Evolutionary conservation across 2,113 vertebrate species (phyloP).

Genomic region (Periophthalmus modestus): DNA sequence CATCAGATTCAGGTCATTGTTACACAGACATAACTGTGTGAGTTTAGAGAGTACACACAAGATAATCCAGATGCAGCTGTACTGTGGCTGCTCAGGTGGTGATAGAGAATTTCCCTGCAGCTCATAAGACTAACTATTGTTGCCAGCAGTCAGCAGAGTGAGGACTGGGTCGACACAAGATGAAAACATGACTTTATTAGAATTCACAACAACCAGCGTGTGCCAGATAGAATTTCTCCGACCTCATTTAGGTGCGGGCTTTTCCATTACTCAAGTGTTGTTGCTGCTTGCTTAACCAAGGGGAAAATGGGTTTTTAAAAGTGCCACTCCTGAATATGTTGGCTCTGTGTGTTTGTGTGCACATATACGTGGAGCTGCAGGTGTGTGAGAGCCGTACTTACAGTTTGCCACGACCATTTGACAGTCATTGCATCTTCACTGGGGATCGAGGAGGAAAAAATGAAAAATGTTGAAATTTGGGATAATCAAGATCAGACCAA

Average conservation of each 20-base stretch:
- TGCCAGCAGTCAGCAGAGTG: constrained; percentile 19
- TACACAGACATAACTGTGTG: not conserved
- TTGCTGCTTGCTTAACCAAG: constrained; percentile 80
- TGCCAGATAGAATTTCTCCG: constrained; percentile 72
- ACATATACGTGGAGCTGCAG: constrained; percentile 28
- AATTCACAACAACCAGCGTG: constrained; percentile 62
- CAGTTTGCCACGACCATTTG: constrained; percentile 35
- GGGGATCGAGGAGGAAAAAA: constrained; percentile 18
- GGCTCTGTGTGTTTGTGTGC: constrained; percentile 30
- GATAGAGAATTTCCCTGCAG: constrained; percentile 10
- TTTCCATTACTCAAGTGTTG: constrained; percentile 79
- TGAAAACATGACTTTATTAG: constrained; percentile 63
- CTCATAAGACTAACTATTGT: constrained; percentile 4
- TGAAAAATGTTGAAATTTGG: constrained; percentile 4
- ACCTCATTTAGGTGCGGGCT: constrained; percentile 74
- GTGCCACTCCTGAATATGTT: constrained; percentile 71
- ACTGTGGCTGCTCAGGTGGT: not conserved
- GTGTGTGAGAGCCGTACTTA: constrained; percentile 31
- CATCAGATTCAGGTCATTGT: not conserved
- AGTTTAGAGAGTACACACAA: not conserved
- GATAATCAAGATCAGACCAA: constrained; percentile 1
- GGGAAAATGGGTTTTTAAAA: constrained; percentile 79
- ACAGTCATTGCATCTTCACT: constrained; percentile 32
- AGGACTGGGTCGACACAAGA: constrained; percentile 39
- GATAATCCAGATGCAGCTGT: constrained; percentile 1